These are phyloP conservation scores for Capitulum mitella DNA, from an alignment of 2,888 invertebrate genomes.

Conservation along the genomic window DNA sequence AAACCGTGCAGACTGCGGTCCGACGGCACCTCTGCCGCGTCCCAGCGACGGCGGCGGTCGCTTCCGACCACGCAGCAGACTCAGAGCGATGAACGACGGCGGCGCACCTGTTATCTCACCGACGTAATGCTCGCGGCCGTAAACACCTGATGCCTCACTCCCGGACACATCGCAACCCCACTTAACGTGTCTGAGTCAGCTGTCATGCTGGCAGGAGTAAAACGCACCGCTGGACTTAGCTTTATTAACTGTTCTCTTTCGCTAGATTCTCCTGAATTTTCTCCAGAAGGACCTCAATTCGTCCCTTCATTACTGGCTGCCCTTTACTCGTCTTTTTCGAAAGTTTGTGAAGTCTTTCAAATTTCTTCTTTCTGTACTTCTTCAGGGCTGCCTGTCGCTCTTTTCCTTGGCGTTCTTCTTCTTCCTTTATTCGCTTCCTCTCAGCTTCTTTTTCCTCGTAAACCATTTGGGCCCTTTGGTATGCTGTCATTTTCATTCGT, in stretches of 20 bases:
- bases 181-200: not conserved
- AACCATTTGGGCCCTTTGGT: slow-evolving; percentile 49
- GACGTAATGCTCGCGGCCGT: not conserved
- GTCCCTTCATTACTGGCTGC: slow-evolving; percentile 76
- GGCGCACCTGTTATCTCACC: not conserved
- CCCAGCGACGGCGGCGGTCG: no score
- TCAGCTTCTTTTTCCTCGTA: slow-evolving; percentile 53
- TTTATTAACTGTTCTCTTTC: not conserved
- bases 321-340: slow-evolving; percentile 71
- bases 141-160: not conserved
- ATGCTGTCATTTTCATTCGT: slow-evolving; percentile 23
- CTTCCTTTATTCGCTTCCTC: slow-evolving; percentile 50
- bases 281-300: slow-evolving; percentile 67
- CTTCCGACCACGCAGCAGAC: no score
- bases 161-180: not conserved
- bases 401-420: slow-evolving; percentile 37
- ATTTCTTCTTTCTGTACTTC: slow-evolving; percentile 61
- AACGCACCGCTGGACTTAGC: no score
- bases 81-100: no score
- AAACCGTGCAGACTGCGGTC: no score
- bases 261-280: slow-evolving; percentile 50
- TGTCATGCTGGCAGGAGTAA: no score
- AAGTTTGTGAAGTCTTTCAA: slow-evolving; percentile 61
- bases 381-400: slow-evolving; percentile 39
- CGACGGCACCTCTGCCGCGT: no score